Evolutionary conservation across 2,888 invertebrate species (phyloP), one percentile per base, ranked within the genome.

Genomic region (Fragum sueziense): DNA sequence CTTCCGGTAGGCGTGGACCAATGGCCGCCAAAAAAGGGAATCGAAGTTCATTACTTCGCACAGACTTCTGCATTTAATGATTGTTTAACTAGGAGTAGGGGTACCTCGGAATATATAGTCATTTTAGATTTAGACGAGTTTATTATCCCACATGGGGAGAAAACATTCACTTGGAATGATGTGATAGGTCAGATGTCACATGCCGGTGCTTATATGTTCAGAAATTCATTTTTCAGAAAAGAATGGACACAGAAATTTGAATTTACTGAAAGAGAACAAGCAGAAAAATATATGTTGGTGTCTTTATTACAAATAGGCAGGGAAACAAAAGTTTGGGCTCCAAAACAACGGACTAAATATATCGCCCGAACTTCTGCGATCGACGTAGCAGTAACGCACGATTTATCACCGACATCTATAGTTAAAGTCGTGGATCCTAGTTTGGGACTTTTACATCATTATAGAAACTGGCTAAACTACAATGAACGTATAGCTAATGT

Each of bases 101-200:
- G 84, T 62, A 25, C 69, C 17, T 86, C 87, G 33, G 74, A 86
- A 29, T 91, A 87, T 74, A 70, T 91, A 17, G 90, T 90, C 3
- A 90, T 88, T 77, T 80, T 87, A 70, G 92, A 92, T 76, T 69
- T 92, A 22, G 92, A 92, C 74, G 92, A 92, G 79, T 89, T 90
- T 65, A 88, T 92, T 52, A 86, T 92, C 17, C 92, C 92, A 4
- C 69, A 54, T 37, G 17, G 14, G 20, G 57, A 69, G 9, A 25
- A 37, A 11, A 22, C 51, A 33, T 29, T 4, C 3, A 70, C 73
- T 2, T 69, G 67, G 68, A 2, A 51, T 4, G 75, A 79, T 25
- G 68, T 75, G 27, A 34, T 79, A 7, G 20, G 14, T 14, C 11
- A 22, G 33, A 2, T 73, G 22, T 54, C 57, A 1, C 9, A 1